Base-by-base conservation (phyloP, 53 echinoderm and acorn worm genomes). In the Zoroaster sp. region DNA sequence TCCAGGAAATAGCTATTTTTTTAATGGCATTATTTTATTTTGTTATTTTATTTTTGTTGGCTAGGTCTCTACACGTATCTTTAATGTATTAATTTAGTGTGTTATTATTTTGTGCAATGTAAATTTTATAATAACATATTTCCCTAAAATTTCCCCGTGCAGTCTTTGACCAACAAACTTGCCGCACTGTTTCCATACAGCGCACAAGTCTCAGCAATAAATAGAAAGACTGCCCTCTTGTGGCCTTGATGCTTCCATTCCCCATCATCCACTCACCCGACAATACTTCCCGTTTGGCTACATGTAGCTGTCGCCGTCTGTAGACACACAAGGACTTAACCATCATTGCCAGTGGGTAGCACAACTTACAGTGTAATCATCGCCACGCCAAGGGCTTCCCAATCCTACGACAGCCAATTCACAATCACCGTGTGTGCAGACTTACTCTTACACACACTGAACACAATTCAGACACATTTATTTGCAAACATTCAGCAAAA, bases 281-380 rank as follows among this genome's bases (percentile, higher is more conserved):
- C 80, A 68, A 28, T 43, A 40, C 25, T 41, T 5, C 17, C 55
- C 28, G 37, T 37, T 35, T 18, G 34, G 14, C 35, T 18, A 71
- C 71, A 17, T 8, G 14, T 8, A 34, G 35, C 35, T 71, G 71
- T 71, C 36, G 17, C 36, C 70, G 32, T 35, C 37, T 15, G 36
- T 35, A n/a, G 11, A n/a, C 37, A 17, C 35, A 32, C 35, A 36
- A 17, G 38, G 35, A 18, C 71, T 71, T 34, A 37, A 42, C 75
- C 81, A 81, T 41, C 67, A 66, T 43, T 14, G 81, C 81, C 81
- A 39, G 30, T 63, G 81, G 81, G 66, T 55, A 43, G 66, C 67
- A 81, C 81, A 81, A 66, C 81, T 67, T 65, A 42, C 81, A 81
- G 66, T 40, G 15, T 67, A 81, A 81, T 81, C 81, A 81, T 14